Percentiles rank a stretch among this genome's conserved stretches.
Evolutionary conservation across 2,888 invertebrate species (phyloP).

Genomic region (Nephrotoma guestfalica): DNA sequence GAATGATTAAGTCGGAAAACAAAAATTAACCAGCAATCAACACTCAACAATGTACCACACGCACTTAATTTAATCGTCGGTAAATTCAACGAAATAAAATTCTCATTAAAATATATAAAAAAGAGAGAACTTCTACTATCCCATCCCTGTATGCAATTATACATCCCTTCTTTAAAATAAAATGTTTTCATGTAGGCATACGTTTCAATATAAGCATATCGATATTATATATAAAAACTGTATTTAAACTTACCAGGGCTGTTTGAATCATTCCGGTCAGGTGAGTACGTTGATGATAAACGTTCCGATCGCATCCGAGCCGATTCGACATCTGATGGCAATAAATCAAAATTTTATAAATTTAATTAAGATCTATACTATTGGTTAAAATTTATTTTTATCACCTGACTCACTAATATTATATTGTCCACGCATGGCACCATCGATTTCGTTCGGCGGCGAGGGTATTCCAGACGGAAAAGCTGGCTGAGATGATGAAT

Average conservation of each 20-base stretch:
- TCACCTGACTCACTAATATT: conserved; percentile 23
- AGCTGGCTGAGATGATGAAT: conserved; percentile 15
- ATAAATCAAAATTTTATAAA: not conserved
- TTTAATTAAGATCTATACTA: not conserved
- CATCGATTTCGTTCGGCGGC: conserved; percentile 31
- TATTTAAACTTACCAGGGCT: conserved; percentile 29
- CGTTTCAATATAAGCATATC: not conserved
- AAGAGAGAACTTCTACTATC: not conserved
- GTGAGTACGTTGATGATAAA: conserved; percentile 30
- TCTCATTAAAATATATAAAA: not conserved
- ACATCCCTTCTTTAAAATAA: not conserved
- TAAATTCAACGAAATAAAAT: not conserved
- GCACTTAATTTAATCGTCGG: not conserved
- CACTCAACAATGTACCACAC: not conserved
- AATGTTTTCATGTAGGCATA: not conserved
- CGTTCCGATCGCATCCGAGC: conserved; percentile 30
- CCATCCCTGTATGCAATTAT: not conserved
- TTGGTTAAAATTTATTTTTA: not conserved
- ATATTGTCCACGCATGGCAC: conserved; percentile 16
- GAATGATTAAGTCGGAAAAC: not conserved
- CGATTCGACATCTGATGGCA: conserved; percentile 20
- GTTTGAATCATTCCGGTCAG: conserved; percentile 31
- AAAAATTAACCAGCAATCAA: not conserved
- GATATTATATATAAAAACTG: not conserved
- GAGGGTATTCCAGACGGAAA: conserved; percentile 32